phyloP scores from a whole-genome alignment of 2,113 vertebrate species.

The Archilochus colubris region DNA sequence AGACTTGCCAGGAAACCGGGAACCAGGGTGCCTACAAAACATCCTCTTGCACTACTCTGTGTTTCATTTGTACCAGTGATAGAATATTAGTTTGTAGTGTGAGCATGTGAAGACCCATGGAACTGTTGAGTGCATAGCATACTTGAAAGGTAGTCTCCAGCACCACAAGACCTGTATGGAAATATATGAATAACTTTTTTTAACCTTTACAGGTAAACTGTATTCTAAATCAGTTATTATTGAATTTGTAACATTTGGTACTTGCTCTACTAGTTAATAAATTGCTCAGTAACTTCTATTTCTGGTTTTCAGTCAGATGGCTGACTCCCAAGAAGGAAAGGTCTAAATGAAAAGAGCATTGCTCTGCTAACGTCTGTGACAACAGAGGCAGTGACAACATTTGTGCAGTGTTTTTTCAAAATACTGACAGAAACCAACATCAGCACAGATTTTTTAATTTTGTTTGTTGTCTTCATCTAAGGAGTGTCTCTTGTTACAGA shows the following conservation, averaged over 20 bases:
- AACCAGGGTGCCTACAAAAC: neutral
- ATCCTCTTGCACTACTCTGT: neutral
- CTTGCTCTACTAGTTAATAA: neutral
- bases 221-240: neutral
- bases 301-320: neutral
- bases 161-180: neutral
- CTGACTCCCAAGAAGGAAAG: neutral
- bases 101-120: neutral
- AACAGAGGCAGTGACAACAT: neutral
- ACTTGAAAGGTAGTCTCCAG: neutral
- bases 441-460: neutral
- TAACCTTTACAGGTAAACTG: neutral
- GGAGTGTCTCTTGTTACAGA: neutral
- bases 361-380: neutral
- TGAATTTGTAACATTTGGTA: neutral
- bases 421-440: neutral
- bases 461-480: neutral
- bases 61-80: neutral
- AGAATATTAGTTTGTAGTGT: neutral
- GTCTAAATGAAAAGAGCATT: neutral
- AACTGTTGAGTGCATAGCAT: neutral
- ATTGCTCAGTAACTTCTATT: neutral
- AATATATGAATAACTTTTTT: neutral
- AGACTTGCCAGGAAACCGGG: neutral
- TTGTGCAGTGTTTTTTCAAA: neutral